Conservation (phyloP, 2,113 vertebrate species). For the Craseonycteris thonglongyai region DNA sequence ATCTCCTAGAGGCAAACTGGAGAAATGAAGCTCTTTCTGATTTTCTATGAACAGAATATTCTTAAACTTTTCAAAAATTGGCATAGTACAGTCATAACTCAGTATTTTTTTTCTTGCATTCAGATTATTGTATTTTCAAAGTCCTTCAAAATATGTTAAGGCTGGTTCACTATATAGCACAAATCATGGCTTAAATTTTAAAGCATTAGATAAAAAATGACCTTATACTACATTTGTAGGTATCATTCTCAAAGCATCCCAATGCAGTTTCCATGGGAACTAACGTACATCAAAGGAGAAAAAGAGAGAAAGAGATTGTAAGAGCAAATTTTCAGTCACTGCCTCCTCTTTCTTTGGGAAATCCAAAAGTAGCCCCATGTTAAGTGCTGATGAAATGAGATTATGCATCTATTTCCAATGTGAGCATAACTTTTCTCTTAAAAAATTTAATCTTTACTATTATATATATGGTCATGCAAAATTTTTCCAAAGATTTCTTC, state of each 20-base stretch:
- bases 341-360: constrained; percentile 6
- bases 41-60: neutral
- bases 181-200: constrained; percentile 70
- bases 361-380: constrained; percentile 15
- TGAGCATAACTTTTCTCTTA: neutral
- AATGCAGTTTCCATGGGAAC: constrained; percentile 71
- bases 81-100: neutral
- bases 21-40: neutral
- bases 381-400: constrained; percentile 29
- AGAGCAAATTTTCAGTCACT: constrained; percentile 39
- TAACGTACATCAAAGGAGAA: constrained; percentile 63
- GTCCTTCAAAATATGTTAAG: constrained; percentile 64
- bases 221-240: constrained; percentile 63
- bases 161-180: constrained; percentile 34
- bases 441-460: neutral
- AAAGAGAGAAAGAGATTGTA: constrained; percentile 17
- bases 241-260: constrained; percentile 51
- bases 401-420: neutral
- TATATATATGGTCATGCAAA: neutral
- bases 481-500: neutral
- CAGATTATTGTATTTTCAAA: constrained; percentile 48
- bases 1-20: neutral
- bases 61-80: constrained; percentile 21
- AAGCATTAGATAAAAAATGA: constrained; percentile 66
- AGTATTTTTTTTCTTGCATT: constrained; percentile 34